phyloP scores from a whole-genome alignment of 2,797 vertebrate genomes.

The Atherinosoma microstoma region DNA sequence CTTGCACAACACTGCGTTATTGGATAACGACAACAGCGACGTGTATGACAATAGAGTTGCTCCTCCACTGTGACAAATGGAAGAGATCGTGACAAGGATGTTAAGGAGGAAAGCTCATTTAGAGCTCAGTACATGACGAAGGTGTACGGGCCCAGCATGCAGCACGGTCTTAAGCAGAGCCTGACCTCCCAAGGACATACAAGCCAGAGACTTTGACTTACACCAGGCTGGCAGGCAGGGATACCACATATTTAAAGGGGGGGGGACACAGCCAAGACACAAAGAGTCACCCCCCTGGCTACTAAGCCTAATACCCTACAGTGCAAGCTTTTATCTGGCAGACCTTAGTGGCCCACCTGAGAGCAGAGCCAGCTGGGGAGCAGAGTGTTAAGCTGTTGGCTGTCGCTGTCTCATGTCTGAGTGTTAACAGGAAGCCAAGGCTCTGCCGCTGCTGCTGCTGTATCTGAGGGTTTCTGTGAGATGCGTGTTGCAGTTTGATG shows the following conservation, averaged over 20 bases:
- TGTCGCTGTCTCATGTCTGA: conserved; percentile 72
- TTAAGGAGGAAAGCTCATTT: conserved; percentile 50
- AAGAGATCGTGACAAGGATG: conserved; percentile 56
- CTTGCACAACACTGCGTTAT: conserved; percentile 42
- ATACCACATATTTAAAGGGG: conserved; percentile 38
- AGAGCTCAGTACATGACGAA: conserved; percentile 25
- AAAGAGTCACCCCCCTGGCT: conserved; percentile 42
- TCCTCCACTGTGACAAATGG: conserved; percentile 56
- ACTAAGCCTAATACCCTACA: conserved; percentile 52
- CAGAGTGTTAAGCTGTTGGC: conserved; percentile 75
- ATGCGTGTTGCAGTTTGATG: conserved; percentile 84
- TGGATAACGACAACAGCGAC: conserved; percentile 54
- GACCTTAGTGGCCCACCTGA: conserved; percentile 73
- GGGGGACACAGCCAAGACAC: conserved; percentile 4
- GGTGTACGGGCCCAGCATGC: conserved; percentile 44
- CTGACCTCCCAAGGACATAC: conserved; percentile 71
- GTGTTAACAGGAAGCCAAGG: conserved; percentile 73
- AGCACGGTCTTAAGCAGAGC: conserved; percentile 26
- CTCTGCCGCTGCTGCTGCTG: conserved; percentile 66
- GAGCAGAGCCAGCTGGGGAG: conserved; percentile 67
- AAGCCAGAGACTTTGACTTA: conserved; percentile 53
- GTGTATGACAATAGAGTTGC: conserved; percentile 46
- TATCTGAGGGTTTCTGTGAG: conserved; percentile 75
- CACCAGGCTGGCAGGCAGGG: conserved; percentile 18
- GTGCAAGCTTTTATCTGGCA: conserved; percentile 70